A percentile compares a stretch with the other conserved stretches of the same genome.
phyloP scores from a whole-genome alignment of 23 tunicate genomes.

The Phallusia fumigata region DNA sequence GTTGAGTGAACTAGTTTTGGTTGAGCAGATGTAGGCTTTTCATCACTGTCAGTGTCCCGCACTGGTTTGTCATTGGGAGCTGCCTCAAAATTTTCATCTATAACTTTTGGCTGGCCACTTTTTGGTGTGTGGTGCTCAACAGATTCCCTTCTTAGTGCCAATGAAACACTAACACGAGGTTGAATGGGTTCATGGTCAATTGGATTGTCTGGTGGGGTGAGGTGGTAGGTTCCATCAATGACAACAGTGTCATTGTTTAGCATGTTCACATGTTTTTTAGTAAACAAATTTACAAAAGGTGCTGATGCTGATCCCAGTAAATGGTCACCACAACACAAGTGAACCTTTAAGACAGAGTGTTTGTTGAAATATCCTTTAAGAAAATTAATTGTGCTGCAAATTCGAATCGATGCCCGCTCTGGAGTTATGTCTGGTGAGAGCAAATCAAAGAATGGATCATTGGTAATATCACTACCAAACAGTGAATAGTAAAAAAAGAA shows the following conservation, averaged over 20 bases:
- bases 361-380: slow-evolving; percentile 54
- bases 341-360: slow-evolving; percentile 53
- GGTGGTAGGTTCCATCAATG: slow-evolving; percentile 57
- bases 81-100: slow-evolving; percentile 22
- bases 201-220: slow-evolving; percentile 39
- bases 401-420: slow-evolving; percentile 89
- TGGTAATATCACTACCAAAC: slow-evolving; percentile 92
- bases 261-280: slow-evolving; percentile 28
- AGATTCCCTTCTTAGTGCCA: slow-evolving; percentile 56
- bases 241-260: slow-evolving; percentile 35
- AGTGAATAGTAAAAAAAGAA: slow-evolving; percentile 88
- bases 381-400: slow-evolving; percentile 50
- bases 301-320: slow-evolving; percentile 70
- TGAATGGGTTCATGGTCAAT: slow-evolving; percentile 37
- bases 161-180: slow-evolving; percentile 67
- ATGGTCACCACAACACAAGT: slow-evolving; percentile 90
- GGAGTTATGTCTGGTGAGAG: slow-evolving; percentile 79
- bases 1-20: not conserved
- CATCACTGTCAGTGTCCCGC: slow-evolving; percentile 30
- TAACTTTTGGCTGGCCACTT: not conserved
- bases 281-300: slow-evolving; percentile 47
- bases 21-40: not conserved
- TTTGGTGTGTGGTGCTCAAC: slow-evolving; percentile 5
- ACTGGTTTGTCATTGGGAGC: slow-evolving; percentile 83
- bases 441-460: slow-evolving; percentile 83